Evolutionary conservation across 1,140 invertebrate genomes (phyloP).

Genomic region (Popillia japonica): DNA sequence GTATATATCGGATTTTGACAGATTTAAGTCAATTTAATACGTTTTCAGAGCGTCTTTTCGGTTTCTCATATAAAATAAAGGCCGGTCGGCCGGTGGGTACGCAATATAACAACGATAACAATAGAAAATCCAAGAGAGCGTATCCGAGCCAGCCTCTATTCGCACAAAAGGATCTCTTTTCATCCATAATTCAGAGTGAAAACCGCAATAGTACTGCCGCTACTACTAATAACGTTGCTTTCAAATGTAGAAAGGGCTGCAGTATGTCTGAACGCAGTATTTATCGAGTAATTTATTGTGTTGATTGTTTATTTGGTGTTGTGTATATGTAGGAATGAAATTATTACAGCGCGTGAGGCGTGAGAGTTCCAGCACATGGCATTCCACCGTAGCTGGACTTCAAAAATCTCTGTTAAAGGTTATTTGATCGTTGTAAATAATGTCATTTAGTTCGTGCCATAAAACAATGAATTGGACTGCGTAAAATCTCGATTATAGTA

Average conservation of each 20-base stretch:
- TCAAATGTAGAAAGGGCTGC: background rate
- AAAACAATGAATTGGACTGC: too few species aligned
- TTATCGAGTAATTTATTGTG: too few species aligned
- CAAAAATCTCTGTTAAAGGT: too few species aligned
- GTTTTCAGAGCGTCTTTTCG: background rate
- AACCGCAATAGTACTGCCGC: background rate
- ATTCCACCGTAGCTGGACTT: too few species aligned
- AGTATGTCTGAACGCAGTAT: background rate
- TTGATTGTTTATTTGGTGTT: too few species aligned
- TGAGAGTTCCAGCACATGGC: too few species aligned
- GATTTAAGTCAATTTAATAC: constrained; percentile 15
- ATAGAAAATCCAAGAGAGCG: constrained; percentile 18
- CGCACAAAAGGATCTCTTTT: background rate
- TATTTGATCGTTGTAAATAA: too few species aligned
- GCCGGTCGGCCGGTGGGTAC: background rate
- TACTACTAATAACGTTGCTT: background rate
- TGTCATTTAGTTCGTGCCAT: too few species aligned
- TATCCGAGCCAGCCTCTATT: background rate
- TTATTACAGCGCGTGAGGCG: too few species aligned
- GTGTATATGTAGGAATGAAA: too few species aligned
- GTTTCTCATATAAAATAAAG: constrained; percentile 15
- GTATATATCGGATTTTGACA: constrained; percentile 11
- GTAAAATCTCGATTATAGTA: too few species aligned
- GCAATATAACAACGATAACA: constrained; percentile 5
- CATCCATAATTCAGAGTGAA: constrained; percentile 6